Base-by-base conservation (phyloP, 2,113 vertebrate species). In the Dicrurus megarhynchus region DNA sequence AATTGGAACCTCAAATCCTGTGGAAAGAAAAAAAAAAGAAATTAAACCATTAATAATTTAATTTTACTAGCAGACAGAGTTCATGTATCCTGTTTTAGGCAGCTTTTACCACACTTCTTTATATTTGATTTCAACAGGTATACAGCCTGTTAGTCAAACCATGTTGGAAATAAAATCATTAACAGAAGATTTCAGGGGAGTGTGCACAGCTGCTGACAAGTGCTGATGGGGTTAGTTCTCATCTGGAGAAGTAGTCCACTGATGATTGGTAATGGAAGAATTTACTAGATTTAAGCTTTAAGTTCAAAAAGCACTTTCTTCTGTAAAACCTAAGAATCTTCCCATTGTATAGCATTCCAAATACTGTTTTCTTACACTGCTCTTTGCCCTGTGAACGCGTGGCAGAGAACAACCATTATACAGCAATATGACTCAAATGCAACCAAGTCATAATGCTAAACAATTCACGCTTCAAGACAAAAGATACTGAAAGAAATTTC, bases 1-100 rank as follows among this genome's bases (percentile, higher is more conserved):
- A 98, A 98, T 98, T 98, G 97, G 96, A 98, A 96, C 87, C 50
- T 98, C 93, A 97, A 96, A 97, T 97, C 86, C 96, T 97, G 96
- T 97, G 90, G 71, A 97, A 97, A 93, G 97, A 97, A 88, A 59
- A 96, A 96, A 96, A 93, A 55, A 96, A 96, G 61, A 97, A 97
- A 96, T 97, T 93, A 98, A 98, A 90, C 91, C 89, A 97, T 98
- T 97, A 97, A 98, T 98, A 97, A 98, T 97, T 93, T 88, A 64
- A 60, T 95, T 96, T 96, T 96, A 67, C 53, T 27, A 94, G 39
- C 87, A 89, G 85, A 92, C 59, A 88, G 7, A 92, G n/a, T 90
- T 92, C 50, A 65, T 68, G 42, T 68, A 73, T 96, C 27, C 61
- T 83, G 26, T 63, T 79, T 83, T 68, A 85, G 75, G 69, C 69